Evolutionary conservation across 2,113 vertebrate genomes (phyloP).

Genomic region (Sus scrofa): DNA sequence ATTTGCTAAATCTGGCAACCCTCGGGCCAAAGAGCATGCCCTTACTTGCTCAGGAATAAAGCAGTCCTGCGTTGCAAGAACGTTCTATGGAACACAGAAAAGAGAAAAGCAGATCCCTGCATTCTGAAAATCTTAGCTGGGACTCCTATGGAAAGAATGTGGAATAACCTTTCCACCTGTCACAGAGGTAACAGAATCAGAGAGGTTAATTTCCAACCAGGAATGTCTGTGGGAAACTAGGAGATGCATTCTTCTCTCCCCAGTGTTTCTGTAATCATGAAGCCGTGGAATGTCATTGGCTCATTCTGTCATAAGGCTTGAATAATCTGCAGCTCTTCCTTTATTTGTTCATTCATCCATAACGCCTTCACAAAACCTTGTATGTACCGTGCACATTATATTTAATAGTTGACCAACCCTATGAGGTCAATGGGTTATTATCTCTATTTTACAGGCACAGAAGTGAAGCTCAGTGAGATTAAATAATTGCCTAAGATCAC

Average conservation of each 20-base stretch:
- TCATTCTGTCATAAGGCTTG: not conserved
- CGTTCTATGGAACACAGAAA: not conserved
- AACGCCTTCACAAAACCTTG: not conserved
- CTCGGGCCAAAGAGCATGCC: not conserved
- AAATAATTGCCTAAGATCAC: not conserved
- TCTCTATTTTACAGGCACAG: not conserved
- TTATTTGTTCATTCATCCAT: not conserved
- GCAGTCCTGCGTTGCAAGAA: not conserved
- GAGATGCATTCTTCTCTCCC: not conserved
- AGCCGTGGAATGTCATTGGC: not conserved
- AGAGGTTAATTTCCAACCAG: not conserved
- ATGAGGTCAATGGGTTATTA: not conserved
- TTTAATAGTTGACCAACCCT: not conserved
- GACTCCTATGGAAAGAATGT: not conserved
- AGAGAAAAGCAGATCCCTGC: not conserved
- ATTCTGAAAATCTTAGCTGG: not conserved
- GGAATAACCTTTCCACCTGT: not conserved
- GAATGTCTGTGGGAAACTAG: not conserved
- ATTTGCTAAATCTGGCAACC: slow-evolving; percentile 16
- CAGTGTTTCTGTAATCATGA: not conserved
- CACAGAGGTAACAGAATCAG: not conserved
- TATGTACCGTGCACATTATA: not conserved
- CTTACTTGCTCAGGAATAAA: not conserved
- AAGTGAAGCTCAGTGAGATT: not conserved
- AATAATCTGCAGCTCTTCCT: not conserved